Evolutionary conservation across 2,113 vertebrate genomes (phyloP).

Genomic region (Camelus bactrianus): DNA sequence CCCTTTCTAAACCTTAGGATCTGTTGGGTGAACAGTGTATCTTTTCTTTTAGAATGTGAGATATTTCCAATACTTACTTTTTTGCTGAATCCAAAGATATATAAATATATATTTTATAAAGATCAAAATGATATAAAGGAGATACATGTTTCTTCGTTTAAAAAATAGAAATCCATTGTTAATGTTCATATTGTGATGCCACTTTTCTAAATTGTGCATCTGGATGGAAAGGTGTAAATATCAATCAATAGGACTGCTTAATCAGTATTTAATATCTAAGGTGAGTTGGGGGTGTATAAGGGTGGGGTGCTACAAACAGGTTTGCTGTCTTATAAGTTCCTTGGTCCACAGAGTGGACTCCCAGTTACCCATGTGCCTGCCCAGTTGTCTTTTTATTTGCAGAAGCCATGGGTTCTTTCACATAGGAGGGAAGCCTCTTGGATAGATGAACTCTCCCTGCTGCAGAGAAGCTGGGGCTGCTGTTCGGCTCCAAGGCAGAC

Average conservation of each 20-base stretch:
- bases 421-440: not conserved
- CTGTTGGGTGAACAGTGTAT: slow-evolving; percentile 41
- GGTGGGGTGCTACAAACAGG: not conserved
- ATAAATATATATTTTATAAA: slow-evolving; percentile 85
- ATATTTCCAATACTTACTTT: slow-evolving; percentile 79
- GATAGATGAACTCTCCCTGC: not conserved
- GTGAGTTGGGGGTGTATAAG: not conserved
- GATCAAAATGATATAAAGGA: slow-evolving; percentile 77
- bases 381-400: slow-evolving; percentile 55
- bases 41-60: slow-evolving; percentile 77
- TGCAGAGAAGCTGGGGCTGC: slow-evolving; percentile 44
- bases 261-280: not conserved
- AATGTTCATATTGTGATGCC: slow-evolving; percentile 55
- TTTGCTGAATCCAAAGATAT: slow-evolving; percentile 87
- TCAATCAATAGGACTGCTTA: slow-evolving; percentile 5
- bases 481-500: slow-evolving; percentile 55
- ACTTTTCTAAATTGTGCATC: slow-evolving; percentile 59
- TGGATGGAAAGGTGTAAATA: slow-evolving; percentile 53
- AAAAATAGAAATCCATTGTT: slow-evolving; percentile 56
- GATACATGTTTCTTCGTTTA: slow-evolving; percentile 71
- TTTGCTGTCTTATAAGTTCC: slow-evolving; percentile 24
- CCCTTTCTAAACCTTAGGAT: slow-evolving; percentile 68
- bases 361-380: not conserved
- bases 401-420: slow-evolving; percentile 1
- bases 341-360: not conserved